Percentiles rank a stretch among this genome's conserved stretches.
Evolutionary conservation across 2,113 vertebrate genomes (phyloP).

Genomic region (Halcyon senegalensis): DNA sequence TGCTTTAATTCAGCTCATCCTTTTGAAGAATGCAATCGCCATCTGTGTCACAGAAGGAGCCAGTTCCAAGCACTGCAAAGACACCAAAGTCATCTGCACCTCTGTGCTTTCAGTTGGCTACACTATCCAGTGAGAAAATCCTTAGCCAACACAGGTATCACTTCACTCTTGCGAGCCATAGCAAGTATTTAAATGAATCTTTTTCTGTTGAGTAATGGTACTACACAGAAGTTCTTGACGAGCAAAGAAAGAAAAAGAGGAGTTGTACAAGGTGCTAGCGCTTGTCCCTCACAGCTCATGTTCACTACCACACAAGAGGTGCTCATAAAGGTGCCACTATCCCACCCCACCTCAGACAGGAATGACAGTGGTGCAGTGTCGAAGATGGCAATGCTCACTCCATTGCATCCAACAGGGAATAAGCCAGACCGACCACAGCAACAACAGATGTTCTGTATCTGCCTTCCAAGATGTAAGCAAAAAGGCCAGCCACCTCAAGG

Average conservation of each 20-base stretch:
- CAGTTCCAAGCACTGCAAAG: background rate
- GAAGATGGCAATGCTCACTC: background rate
- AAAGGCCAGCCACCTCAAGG: background rate
- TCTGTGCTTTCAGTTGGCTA: background rate
- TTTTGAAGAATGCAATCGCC: background rate
- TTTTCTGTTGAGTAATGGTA: background rate
- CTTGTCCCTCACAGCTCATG: background rate
- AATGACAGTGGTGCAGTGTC: background rate
- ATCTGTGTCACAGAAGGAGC: background rate
- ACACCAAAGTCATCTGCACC: background rate
- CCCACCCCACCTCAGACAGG: background rate
- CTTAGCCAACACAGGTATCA: background rate
- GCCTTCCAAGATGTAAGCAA: background rate
- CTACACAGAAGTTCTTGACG: rapidly evolving
- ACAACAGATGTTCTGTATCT: background rate
- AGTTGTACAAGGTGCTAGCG: background rate
- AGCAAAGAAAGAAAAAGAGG: background rate
- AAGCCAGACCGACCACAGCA: background rate
- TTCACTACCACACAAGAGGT: background rate
- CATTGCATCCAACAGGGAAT: background rate
- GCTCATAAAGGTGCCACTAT: background rate
- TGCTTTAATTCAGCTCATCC: background rate
- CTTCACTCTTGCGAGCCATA: background rate
- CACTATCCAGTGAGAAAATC: background rate
- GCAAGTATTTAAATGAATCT: background rate